These are phyloP conservation scores for Allygus modestus DNA, from an alignment of 2,888 invertebrate genomes.

Conservation along the genomic window DNA sequence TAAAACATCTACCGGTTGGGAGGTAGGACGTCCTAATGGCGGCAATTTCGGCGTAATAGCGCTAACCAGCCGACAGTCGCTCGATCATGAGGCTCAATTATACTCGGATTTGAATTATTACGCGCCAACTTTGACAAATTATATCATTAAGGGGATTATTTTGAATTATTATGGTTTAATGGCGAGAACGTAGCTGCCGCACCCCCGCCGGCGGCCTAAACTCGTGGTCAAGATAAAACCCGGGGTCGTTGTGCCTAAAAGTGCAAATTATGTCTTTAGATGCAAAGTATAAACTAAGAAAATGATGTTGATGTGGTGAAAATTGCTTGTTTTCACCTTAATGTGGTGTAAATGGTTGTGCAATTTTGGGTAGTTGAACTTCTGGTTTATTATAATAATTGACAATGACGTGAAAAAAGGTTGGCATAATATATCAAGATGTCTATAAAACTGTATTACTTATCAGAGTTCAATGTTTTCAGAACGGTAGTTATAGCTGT, in stretches of 20 bases:
- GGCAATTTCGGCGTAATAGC: not conserved
- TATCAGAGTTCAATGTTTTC: too few relatives aligned
- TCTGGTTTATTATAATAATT: too few relatives aligned
- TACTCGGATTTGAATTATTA: slow-evolving; percentile 20
- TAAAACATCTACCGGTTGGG: not conserved
- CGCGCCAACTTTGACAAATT: slow-evolving; percentile 28
- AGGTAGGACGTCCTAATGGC: slow-evolving; percentile 5
- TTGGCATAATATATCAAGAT: too few relatives aligned
- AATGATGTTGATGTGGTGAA: not conserved
- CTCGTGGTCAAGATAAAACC: not conserved
- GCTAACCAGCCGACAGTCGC: slow-evolving; percentile 25
- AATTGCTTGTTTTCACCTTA: not conserved
- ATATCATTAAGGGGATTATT: slow-evolving; percentile 31
- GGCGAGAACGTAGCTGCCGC: slow-evolving; percentile 8
- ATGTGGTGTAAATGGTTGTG: not conserved
- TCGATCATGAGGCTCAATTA: not conserved
- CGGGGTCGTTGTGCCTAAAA: not conserved
- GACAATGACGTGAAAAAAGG: too few relatives aligned
- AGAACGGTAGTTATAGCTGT: too few relatives aligned
- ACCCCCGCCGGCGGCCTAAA: not conserved
- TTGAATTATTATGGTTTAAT: slow-evolving; percentile 25
- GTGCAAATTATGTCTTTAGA: not conserved
- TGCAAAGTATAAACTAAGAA: not conserved
- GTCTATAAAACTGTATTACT: too few relatives aligned
- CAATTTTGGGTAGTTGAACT: not conserved